Evolutionary conservation across 2,888 invertebrate genomes (phyloP), one percentile per base, ranked within the genome.

Genomic region (Formica aserva): DNA sequence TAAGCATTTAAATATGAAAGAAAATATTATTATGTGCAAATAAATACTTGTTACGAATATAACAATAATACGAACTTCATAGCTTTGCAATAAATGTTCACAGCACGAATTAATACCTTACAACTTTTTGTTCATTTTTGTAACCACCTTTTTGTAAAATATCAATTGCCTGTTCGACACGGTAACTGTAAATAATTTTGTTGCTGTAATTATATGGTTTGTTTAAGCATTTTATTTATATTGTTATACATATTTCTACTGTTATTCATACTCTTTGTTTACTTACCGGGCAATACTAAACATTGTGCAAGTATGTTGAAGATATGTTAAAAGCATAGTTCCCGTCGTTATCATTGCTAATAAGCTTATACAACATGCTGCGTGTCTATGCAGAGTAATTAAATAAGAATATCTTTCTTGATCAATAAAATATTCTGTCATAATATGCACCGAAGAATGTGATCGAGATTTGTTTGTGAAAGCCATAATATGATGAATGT

Each of bases 81-180:
- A 52, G 66, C 66, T n/a, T 29, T 76, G 9, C 76, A 52, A 55
- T 76, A 66, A 35, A 76, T 76, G 55, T 76, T 26, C 8, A 66
- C 38, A 13, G 66, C 76, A 52, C 52, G 26, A 52, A n/a, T 76
- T 13, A 76, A 63, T 1, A 48, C 48, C 8, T 26, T 29, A 26
- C 26, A 38, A 76, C 52, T 26, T 38, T 22, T 6, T 3, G 8
- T 1, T 52, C 13, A n/a, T 15, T 65, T 8, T 65, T 55, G 6
- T 52, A 2, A 4, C 18, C 22, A 13, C 2, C 6, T 1, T 22
- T 48, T 26, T 41, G 29, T 26, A 18, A 62, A 41, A 45, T 26
- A n/a, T 38, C 13, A 0, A 26, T 38, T 13, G 66, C 76, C 3
- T 29, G 52, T 2, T 65, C 18, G 4, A 76, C 52, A 11, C 76